Percentiles rank a stretch among this genome's conserved stretches.
phyloP scores from a whole-genome alignment of 2,113 vertebrate genomes.

The Carassius auratus region DNA sequence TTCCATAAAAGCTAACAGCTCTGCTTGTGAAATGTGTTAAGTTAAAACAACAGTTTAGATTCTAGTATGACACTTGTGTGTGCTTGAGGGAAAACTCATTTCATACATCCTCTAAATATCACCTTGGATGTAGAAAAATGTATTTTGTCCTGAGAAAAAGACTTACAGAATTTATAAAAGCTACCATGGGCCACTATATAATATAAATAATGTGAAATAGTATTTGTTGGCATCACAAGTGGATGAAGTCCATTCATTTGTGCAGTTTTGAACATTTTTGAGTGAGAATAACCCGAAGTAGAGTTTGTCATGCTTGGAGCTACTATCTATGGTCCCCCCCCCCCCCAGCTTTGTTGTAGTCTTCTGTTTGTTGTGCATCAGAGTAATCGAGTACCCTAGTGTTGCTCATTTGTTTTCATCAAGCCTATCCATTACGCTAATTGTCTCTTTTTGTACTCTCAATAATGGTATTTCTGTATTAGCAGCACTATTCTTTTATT shows the following conservation, averaged over 20 bases:
- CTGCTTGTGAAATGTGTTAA: too few relatives aligned
- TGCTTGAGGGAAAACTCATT: neutral
- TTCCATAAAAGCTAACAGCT: neutral
- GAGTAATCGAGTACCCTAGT: slow-evolving; percentile 50
- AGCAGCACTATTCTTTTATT: slow-evolving; percentile 44
- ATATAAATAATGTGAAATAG: neutral
- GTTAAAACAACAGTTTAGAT: neutral
- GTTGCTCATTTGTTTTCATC: slow-evolving; percentile 54
- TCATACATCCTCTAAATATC: neutral
- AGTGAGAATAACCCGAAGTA: neutral
- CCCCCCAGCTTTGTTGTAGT: neutral
- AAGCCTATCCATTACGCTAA: slow-evolving; percentile 58
- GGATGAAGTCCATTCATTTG: neutral
- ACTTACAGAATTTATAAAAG: neutral
- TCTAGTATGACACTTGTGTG: neutral
- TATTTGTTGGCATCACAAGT: neutral
- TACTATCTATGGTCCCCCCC: neutral
- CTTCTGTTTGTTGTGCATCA: slow-evolving; percentile 26
- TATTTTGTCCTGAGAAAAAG: neutral
- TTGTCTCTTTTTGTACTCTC: slow-evolving; percentile 56
- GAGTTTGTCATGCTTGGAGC: neutral
- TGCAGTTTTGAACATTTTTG: neutral
- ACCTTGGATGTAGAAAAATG: neutral
- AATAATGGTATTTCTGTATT: slow-evolving; percentile 52
- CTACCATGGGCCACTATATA: neutral